Conservation (phyloP, 2,797 vertebrate genomes). For the Takifugu ocellatus region DNA sequence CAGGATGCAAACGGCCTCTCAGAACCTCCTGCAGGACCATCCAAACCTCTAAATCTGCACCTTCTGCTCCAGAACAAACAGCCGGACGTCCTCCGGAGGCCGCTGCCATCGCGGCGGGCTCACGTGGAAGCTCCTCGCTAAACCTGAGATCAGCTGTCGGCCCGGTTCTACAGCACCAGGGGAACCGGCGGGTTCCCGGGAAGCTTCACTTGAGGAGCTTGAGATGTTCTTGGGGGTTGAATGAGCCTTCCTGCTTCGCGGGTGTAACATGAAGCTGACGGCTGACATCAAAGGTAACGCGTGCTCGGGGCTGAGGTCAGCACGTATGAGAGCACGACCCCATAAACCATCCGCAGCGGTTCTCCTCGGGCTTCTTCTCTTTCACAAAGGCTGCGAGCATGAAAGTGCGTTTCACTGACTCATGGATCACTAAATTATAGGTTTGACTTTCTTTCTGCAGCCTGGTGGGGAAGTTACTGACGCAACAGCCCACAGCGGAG, state of each 20-base stretch:
- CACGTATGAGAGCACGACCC: background rate
- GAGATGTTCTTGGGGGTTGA: too few species aligned
- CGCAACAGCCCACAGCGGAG: conserved; percentile 7
- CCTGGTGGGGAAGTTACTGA: conserved; percentile 43
- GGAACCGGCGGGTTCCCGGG: too few species aligned
- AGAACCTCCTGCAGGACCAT: background rate
- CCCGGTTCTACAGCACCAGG: too few species aligned
- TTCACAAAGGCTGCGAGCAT: conserved; percentile 18
- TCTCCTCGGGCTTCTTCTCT: conserved; percentile 50
- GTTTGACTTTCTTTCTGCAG: conserved; percentile 35
- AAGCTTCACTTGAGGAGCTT: too few species aligned
- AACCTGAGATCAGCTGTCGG: background rate
- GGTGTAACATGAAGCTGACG: too few species aligned
- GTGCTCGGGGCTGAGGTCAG: background rate
- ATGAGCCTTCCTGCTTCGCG: too few species aligned
- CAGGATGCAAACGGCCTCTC: background rate
- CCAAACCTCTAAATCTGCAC: too few species aligned
- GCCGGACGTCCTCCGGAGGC: too few species aligned
- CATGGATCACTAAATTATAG: conserved; percentile 50
- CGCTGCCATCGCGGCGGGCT: too few species aligned
- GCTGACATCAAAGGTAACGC: too few species aligned
- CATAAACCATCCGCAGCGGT: conserved; percentile 48
- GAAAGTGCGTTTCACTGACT: conserved; percentile 25
- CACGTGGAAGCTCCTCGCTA: too few species aligned
- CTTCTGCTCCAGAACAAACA: too few species aligned